Conservation (phyloP, 2,888 invertebrate species). For the Mechanitis messenoides region DNA sequence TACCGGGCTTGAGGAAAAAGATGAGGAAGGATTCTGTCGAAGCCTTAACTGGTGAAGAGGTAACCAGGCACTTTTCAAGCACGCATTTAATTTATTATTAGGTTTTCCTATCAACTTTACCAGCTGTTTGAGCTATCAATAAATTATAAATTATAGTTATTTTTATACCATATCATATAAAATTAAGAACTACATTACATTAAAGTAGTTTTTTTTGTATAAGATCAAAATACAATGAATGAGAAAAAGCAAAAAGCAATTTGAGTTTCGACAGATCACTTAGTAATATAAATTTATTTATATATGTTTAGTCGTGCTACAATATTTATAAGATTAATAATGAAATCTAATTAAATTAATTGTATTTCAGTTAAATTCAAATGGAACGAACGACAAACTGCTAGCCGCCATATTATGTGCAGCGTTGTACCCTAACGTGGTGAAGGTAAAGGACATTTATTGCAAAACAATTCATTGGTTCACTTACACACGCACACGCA, state of each 20-base stretch:
- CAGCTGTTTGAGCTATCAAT: background rate
- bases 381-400: constrained; percentile 85
- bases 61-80: constrained; percentile 29
- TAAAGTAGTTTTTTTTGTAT: too few relatives aligned
- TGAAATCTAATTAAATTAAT: too few relatives aligned
- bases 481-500: too few relatives aligned
- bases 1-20: constrained; percentile 71
- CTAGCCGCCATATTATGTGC: constrained; percentile 91
- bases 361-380: constrained; percentile 80
- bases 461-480: too few relatives aligned
- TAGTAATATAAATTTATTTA: too few relatives aligned
- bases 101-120: background rate
- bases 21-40: constrained; percentile 80
- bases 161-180: constrained; percentile 3
- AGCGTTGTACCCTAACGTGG: constrained; percentile 94
- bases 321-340: too few relatives aligned
- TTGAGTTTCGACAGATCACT: too few relatives aligned
- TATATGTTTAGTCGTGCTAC: too few relatives aligned
- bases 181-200: background rate
- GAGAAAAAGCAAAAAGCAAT: too few relatives aligned
- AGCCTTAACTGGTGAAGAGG: constrained; percentile 79
- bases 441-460: constrained; percentile 72
- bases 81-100: background rate
- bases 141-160: too few relatives aligned
- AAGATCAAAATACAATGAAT: too few relatives aligned